These are phyloP conservation scores for Agriopis marginaria DNA, from an alignment of 2,888 invertebrate species.

Conservation along the genomic window DNA sequence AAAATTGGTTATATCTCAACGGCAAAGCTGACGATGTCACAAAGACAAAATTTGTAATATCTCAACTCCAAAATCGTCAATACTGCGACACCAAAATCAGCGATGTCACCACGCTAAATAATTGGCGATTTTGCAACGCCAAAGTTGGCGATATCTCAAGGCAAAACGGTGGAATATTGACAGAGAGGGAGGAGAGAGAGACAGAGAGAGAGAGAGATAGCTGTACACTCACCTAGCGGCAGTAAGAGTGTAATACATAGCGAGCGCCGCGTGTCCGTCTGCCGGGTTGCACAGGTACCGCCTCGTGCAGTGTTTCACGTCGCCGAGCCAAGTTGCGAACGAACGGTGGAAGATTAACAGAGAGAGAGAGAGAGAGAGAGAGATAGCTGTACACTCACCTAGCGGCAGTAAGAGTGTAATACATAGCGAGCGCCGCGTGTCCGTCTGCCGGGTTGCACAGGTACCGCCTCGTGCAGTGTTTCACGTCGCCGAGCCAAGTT, in stretches of 20 bases:
- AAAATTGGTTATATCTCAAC: not conserved
- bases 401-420: conserved; percentile 90
- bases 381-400: conserved; percentile 81
- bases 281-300: conserved; percentile 95
- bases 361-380: too few relatives aligned
- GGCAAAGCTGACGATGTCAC: not conserved
- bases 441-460: conserved; percentile 95
- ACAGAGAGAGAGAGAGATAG: too few relatives aligned
- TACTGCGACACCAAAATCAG: not conserved
- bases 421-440: conserved; percentile 95
- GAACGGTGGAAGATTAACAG: conserved; percentile 97
- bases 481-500: conserved; percentile 98
- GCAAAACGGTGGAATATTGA: not conserved
- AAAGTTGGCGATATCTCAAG: not conserved
- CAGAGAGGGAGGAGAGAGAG: not conserved
- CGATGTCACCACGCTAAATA: not conserved
- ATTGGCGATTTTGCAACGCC: not conserved
- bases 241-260: conserved; percentile 92
- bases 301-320: conserved; percentile 99
- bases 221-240: conserved; percentile 80
- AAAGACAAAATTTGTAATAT: not conserved
- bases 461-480: conserved; percentile 98
- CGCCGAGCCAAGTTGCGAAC: conserved; percentile 97
- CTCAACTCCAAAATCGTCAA: not conserved
- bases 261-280: conserved; percentile 95